Evolutionary conservation across 2,797 vertebrate genomes (phyloP).

Genomic region (Falco biarmicus): DNA sequence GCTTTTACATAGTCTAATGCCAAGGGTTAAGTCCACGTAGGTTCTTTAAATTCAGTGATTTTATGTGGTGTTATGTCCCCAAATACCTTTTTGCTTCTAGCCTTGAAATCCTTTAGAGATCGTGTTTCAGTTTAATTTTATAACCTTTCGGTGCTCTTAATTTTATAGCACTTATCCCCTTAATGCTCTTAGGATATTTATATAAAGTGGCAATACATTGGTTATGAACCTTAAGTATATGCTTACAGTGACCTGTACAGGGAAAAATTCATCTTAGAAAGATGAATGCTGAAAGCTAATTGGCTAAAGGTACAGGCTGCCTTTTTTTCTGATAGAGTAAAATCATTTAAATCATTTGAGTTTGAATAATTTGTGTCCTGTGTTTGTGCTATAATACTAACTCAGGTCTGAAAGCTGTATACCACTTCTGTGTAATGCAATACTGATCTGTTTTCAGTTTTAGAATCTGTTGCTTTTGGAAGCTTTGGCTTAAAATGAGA

Average conservation of each 20-base stretch:
- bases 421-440: not conserved
- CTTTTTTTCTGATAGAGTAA: not conserved
- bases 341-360: not conserved
- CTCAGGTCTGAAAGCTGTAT: not conserved
- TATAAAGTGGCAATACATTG: not conserved
- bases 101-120: not conserved
- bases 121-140: not conserved
- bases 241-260: not conserved
- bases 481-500: no score
- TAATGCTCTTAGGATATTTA: not conserved
- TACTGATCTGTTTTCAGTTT: not conserved
- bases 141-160: not conserved
- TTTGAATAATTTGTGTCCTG: not conserved
- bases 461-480: not conserved
- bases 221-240: not conserved
- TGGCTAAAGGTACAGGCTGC: not conserved
- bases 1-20: not conserved
- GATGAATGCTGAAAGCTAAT: not conserved
- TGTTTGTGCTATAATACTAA: not conserved
- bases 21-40: not conserved
- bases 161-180: not conserved
- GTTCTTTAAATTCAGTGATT: not conserved
- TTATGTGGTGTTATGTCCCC: fast-evolving
- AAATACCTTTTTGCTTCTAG: not conserved
- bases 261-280: not conserved